Evolutionary conservation across 1,140 invertebrate species (phyloP).

Genomic region (Drosophila littoralis): DNA sequence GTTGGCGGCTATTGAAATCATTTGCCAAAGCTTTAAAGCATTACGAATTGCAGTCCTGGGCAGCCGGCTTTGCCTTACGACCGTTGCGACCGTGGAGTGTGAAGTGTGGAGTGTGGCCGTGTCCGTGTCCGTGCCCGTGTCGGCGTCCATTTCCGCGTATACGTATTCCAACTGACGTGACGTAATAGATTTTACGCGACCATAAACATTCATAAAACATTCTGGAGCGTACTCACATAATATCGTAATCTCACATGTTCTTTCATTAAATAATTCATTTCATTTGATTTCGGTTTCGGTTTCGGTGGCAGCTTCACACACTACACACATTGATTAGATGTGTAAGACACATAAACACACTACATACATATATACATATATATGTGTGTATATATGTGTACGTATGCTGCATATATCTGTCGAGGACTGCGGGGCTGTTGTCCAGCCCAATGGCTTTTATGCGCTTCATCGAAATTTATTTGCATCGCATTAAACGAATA

Average conservation of each 20-base stretch:
- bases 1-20: not conserved
- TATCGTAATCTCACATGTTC: constrained; percentile 72
- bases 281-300: constrained; percentile 67
- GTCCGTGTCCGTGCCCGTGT: not conserved
- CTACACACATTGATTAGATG: constrained; percentile 29
- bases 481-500: constrained; percentile 48
- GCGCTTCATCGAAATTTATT: constrained; percentile 63
- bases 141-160: constrained; percentile 26
- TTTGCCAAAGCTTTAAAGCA: constrained; percentile 38
- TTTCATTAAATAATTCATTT: constrained; percentile 82
- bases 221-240: constrained; percentile 75
- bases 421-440: constrained; percentile 9
- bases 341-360: constrained; percentile 18
- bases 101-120: not conserved
- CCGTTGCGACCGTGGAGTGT: constrained; percentile 39
- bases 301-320: not conserved
- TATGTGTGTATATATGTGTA: constrained; percentile 10
- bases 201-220: constrained; percentile 82
- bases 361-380: constrained; percentile 31
- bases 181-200: constrained; percentile 78
- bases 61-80: constrained; percentile 55
- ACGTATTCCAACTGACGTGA: constrained; percentile 44
- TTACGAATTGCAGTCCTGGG: constrained; percentile 40
- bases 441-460: constrained; percentile 65
- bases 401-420: constrained; percentile 1